Evolutionary conservation across 2,113 vertebrate genomes (phyloP).

Genomic region (Petroica traversi): DNA sequence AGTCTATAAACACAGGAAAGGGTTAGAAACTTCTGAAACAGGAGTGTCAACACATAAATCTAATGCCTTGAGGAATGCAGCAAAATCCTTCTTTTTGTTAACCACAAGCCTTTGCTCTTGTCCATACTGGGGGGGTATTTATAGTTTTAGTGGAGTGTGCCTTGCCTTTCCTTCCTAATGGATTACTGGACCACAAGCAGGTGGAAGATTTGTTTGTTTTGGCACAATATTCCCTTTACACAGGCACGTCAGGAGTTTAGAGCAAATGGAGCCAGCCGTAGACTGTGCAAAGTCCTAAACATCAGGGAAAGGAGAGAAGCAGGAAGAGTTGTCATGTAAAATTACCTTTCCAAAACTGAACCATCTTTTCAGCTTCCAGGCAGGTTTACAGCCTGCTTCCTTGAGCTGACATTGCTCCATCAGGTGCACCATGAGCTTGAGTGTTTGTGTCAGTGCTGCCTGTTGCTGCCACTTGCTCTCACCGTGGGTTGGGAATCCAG

Average conservation of each 20-base stretch:
- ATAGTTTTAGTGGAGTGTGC: not conserved
- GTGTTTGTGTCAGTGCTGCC: rapidly evolving
- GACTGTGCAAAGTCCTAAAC: not conserved
- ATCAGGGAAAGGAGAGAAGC: not conserved
- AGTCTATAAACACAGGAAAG: not conserved
- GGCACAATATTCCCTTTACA: not conserved
- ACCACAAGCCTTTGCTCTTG: not conserved
- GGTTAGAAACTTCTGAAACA: not conserved
- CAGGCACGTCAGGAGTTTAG: not conserved
- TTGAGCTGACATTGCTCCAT: not conserved
- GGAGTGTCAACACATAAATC: not conserved
- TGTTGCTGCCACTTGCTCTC: not conserved
- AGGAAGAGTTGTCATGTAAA: not conserved
- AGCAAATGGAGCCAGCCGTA: not conserved
- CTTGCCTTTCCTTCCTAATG: not conserved
- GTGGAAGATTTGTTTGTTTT: constrained; percentile 31
- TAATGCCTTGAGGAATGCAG: not conserved
- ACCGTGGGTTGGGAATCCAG: not conserved
- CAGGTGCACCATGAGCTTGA: rapidly evolving
- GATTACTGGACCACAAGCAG: not conserved
- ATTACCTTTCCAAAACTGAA: rapidly evolving
- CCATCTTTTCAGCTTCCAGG: not conserved
- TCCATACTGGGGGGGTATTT: not conserved
- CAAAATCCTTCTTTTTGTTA: not conserved
- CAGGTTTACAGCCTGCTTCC: not conserved